phyloP scores from a whole-genome alignment of 2,113 vertebrate genomes.

The Hippopotamus amphibius region DNA sequence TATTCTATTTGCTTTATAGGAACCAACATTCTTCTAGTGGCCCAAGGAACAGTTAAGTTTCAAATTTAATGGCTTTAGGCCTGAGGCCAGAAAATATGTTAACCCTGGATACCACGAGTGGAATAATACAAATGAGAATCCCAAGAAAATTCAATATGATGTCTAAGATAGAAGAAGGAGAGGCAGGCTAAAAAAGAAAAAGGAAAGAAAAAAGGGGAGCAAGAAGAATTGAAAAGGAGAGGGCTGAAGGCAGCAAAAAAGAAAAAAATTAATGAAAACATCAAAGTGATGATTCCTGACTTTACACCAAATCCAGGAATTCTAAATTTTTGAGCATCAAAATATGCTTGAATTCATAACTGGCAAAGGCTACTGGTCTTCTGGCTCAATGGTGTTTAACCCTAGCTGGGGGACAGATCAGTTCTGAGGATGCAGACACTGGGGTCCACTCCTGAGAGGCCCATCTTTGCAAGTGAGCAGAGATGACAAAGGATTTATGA shows the following conservation, averaged over 20 bases:
- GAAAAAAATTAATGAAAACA: background rate
- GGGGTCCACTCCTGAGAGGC: background rate
- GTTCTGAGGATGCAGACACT: background rate
- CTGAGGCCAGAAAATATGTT: background rate
- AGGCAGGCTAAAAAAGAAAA: background rate
- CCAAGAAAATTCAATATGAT: background rate
- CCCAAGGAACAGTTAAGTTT: background rate
- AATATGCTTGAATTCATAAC: background rate
- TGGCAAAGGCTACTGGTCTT: background rate
- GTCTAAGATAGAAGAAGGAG: background rate
- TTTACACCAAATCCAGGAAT: conserved; percentile 9
- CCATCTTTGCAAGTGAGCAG: conserved; percentile 51
- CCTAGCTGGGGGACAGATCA: background rate
- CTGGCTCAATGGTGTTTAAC: background rate
- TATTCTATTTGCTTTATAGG: background rate
- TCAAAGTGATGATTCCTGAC: background rate
- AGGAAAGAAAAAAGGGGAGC: background rate
- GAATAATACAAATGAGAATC: background rate
- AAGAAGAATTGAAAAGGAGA: background rate
- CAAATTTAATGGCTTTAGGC: background rate
- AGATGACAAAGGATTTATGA: conserved; percentile 39
- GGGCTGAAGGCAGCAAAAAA: background rate
- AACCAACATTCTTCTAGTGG: conserved; percentile 4
- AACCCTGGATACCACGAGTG: background rate
- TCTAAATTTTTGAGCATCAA: background rate